phyloP scores from a whole-genome alignment of 2,888 invertebrate genomes.

The Elaeidobius kamerunicus region DNA sequence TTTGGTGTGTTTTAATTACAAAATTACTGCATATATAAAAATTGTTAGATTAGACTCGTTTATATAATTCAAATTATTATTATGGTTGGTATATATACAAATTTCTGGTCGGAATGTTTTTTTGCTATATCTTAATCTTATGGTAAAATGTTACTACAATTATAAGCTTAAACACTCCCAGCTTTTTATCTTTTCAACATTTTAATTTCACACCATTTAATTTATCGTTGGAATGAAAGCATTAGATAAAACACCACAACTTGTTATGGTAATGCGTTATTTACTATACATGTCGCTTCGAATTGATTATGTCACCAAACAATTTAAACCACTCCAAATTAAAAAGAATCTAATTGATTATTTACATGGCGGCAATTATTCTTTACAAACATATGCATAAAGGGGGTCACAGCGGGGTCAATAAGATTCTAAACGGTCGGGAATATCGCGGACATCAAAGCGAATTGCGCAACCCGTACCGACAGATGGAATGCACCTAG shows the following conservation, averaged over 20 bases:
- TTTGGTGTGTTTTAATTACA: no score
- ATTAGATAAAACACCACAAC: background rate
- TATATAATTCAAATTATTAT: no score
- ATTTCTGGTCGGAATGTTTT: no score
- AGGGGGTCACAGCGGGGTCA: conserved; percentile 12
- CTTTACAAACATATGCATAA: conserved; percentile 15
- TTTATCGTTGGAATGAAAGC: no score
- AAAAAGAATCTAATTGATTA: conserved; percentile 18
- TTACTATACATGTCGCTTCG: background rate
- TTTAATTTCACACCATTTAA: no score
- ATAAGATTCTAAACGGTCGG: conserved; percentile 20
- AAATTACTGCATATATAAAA: no score
- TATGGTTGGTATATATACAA: no score
- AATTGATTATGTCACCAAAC: conserved; percentile 11
- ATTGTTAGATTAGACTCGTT: no score
- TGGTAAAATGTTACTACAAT: no score
- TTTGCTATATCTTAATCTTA: no score
- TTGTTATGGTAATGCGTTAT: background rate
- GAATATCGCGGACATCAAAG: conserved; percentile 19
- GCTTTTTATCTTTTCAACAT: no score
- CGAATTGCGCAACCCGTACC: background rate
- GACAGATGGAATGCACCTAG: conserved; percentile 5
- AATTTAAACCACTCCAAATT: conserved; percentile 13
- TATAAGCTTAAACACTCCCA: no score
- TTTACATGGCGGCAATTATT: conserved; percentile 17